These are phyloP conservation scores for Kradibia gibbosae DNA, from an alignment of 1,140 invertebrate genomes.

Conservation along the genomic window DNA sequence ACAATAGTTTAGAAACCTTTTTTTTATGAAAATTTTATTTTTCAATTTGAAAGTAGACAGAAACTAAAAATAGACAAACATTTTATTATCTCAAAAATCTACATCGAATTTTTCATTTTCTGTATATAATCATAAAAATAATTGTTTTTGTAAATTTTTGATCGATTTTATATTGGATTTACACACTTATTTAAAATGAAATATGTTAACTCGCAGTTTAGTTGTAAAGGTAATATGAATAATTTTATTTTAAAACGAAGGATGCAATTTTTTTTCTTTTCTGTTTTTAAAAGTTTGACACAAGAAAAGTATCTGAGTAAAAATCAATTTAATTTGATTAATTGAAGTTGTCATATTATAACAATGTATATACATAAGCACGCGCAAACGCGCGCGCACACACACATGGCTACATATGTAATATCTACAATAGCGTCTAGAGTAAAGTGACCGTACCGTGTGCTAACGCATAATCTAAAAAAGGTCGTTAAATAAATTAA, in stretches of 20 bases:
- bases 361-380: too few species aligned
- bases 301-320: constrained; percentile 33
- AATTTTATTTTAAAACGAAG: constrained; percentile 25
- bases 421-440: too few species aligned
- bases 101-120: constrained; percentile 41
- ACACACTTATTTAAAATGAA: constrained; percentile 36
- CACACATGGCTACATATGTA: too few species aligned
- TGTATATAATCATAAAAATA: constrained; percentile 48
- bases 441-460: too few species aligned
- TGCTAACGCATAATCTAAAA: constrained; percentile 17
- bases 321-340: constrained; percentile 49
- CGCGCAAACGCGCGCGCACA: too few species aligned
- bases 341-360: constrained; percentile 40
- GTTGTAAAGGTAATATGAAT: constrained; percentile 28
- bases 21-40: not conserved
- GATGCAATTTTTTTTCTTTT: constrained; percentile 19
- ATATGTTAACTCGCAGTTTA: constrained; percentile 46
- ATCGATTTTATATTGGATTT: constrained; percentile 37
- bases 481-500: constrained; percentile 29
- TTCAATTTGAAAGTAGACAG: constrained; percentile 4
- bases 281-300: too few species aligned
- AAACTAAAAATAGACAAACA: constrained; percentile 28
- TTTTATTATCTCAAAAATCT: constrained; percentile 38
- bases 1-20: too few species aligned
- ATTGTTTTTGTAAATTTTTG: constrained; percentile 35